Evolutionary conservation across 2,113 vertebrate species (phyloP).

Genomic region (Cyprinodon variegatus): DNA sequence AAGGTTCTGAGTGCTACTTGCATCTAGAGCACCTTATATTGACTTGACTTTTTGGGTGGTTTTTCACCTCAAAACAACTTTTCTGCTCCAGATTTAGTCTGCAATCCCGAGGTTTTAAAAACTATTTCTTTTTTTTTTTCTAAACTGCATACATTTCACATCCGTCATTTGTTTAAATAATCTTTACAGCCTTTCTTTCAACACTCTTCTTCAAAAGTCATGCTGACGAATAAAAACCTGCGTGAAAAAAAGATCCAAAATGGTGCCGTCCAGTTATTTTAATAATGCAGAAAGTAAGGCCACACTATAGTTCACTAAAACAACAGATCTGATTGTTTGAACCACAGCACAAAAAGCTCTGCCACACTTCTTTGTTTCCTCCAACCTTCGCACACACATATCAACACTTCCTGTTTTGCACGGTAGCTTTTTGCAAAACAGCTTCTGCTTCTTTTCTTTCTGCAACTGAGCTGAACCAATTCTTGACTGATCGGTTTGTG

Average conservation of each 20-base stretch:
- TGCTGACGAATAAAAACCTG: no score
- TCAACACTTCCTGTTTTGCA: slow-evolving; percentile 54
- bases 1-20: no score
- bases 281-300: not conserved
- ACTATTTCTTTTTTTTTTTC: no score
- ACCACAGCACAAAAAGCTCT: not conserved
- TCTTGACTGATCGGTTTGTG: slow-evolving; percentile 1
- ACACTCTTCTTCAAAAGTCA: not conserved
- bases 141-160: no score
- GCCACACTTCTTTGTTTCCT: slow-evolving; percentile 34
- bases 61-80: not conserved
- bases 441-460: slow-evolving; percentile 3
- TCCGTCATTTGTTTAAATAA: not conserved
- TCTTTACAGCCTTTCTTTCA: not conserved
- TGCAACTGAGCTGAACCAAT: slow-evolving; percentile 9
- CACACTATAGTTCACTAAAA: not conserved
- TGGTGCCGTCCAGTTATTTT: not conserved
- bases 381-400: slow-evolving; percentile 11
- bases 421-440: slow-evolving; percentile 15
- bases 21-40: no score
- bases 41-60: no score
- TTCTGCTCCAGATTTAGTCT: not conserved
- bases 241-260: no score
- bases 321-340: not conserved
- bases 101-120: no score